These are phyloP conservation scores for Cryptoprocta ferox DNA, from an alignment of 2,797 vertebrate species.

Conservation along the genomic window DNA sequence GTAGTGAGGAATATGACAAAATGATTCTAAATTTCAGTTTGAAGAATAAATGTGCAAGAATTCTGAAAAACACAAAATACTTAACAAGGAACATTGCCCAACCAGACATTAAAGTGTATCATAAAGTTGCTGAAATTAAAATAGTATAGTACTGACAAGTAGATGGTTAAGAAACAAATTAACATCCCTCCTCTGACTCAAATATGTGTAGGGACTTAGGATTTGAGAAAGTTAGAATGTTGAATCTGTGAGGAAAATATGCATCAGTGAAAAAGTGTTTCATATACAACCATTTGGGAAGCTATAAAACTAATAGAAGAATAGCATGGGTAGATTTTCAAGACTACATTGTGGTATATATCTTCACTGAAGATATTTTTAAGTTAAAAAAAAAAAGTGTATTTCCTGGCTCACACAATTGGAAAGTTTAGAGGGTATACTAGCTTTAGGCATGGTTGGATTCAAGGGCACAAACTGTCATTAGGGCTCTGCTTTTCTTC, in stretches of 20 bases:
- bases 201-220: not conserved
- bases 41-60: not conserved
- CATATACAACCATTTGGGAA: not conserved
- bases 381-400: not conserved
- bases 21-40: constrained; percentile 36
- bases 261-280: not conserved
- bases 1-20: not conserved
- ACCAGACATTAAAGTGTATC: not conserved
- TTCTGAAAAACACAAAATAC: constrained; percentile 39
- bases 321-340: not conserved
- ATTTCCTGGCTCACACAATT: not conserved
- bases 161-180: not conserved
- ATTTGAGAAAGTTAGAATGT: not conserved
- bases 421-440: not conserved
- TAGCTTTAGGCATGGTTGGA: not conserved
- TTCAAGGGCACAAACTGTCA: not conserved
- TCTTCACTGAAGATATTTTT: not conserved
- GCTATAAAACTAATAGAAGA: not conserved
- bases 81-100: not conserved
- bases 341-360: not conserved
- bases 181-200: not conserved
- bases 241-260: not conserved
- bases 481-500: not conserved
- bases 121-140: not conserved
- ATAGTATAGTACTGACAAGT: not conserved